Base-by-base conservation (phyloP, 2,797 vertebrate species). In the Argentina silus region DNA sequence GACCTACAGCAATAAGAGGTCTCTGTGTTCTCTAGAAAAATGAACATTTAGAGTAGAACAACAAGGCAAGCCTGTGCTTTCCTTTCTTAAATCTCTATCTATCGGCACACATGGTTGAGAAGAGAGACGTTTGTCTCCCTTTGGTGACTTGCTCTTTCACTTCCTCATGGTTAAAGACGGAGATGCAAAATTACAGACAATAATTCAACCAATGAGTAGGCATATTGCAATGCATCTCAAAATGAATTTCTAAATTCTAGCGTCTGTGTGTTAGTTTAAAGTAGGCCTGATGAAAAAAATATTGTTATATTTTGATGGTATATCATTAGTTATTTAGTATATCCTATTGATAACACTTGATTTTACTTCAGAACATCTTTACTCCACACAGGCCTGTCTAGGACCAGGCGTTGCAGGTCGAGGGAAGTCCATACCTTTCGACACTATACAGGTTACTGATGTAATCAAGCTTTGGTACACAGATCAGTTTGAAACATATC, bases 71-170 rank as follows among this genome's bases (percentile, higher is more conserved):
- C 6, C 59, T 42, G 11, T 61, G 23, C 14, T 53, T 61, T 61
- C 59, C 7, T 14, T 36, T 7, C 11, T 6, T 36, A 15, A n/a
- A 14, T 14, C 23, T 0, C 10, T 61, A 12, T 42, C 7, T 42
- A 61, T 7, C 9, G 12, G 21, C 10, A 21, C 12, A 19, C 19
- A n/a, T 55, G 53, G 53, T 55, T 17, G 53, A 2, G 23, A 36
- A 12, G 11, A 12, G 6, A 61, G 23, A 36, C 6, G 6, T 61
- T 61, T 27, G 7, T 21, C 12, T 53, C 17, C 51, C 51, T 3
- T 36, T 23, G 59, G 23, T 15, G 59, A 61, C 59, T 61, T 61
- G 23, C 59, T 61, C 10, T 59, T 27, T 27, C 59, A 61, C 59
- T 61, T 61, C 59, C 59, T 61, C 12, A 2, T 61, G 12, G 23